Conservation (phyloP, 92 coral and sea anemone genomes). For the Phenganax stokvisi region DNA sequence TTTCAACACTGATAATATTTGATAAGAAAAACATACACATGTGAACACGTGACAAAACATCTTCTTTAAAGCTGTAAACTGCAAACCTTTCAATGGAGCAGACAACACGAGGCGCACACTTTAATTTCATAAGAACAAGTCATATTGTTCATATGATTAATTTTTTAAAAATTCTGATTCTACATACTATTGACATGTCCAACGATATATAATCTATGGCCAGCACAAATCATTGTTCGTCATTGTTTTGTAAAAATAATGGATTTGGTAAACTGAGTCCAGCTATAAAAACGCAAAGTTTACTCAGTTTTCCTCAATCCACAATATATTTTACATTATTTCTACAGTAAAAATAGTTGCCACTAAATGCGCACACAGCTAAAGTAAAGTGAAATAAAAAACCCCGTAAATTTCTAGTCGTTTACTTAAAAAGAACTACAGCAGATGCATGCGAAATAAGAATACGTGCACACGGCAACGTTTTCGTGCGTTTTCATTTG, state of each 20-base stretch:
- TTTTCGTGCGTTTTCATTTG: too few species aligned
- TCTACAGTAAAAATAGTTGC: slow-evolving; percentile 24
- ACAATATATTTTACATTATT: slow-evolving; percentile 2
- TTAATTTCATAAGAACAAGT: slow-evolving; percentile 17
- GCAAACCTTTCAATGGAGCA: too few species aligned
- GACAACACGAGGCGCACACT: not conserved
- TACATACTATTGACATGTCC: slow-evolving; percentile 21
- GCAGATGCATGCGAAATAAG: not conserved
- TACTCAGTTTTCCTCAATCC: not conserved
- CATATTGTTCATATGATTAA: not conserved
- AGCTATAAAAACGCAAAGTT: not conserved
- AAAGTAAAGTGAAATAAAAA: not conserved
- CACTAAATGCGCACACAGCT: slow-evolving; percentile 9
- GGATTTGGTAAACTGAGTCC: not conserved
- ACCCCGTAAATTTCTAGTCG: not conserved
- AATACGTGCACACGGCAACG: not conserved
- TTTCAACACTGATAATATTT: too few species aligned
- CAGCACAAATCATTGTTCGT: slow-evolving; percentile 36
- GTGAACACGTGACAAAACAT: too few species aligned
- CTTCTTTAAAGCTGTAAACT: too few species aligned
- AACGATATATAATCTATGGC: slow-evolving; percentile 25
- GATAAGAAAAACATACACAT: too few species aligned
- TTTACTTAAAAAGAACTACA: not conserved
- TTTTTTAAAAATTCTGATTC: slow-evolving; percentile 15
- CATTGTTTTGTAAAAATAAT: not conserved